Evolutionary conservation across 1,140 invertebrate genomes (phyloP).

Genomic region (Procambarus clarkii): DNA sequence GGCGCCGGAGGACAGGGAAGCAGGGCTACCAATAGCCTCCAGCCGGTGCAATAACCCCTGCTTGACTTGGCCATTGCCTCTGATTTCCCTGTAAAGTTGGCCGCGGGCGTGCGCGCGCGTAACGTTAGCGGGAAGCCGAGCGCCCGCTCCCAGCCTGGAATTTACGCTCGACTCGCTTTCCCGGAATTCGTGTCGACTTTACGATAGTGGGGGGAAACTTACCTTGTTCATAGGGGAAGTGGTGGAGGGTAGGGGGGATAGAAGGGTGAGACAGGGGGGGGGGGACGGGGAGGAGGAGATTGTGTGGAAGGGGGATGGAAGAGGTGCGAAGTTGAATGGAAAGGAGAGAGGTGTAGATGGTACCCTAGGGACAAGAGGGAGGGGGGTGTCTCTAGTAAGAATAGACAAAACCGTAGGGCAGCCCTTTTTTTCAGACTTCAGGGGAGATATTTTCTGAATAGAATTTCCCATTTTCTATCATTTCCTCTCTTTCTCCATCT

Average conservation of each 20-base stretch:
- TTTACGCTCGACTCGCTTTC: too few relatives aligned
- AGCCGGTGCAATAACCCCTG: too few relatives aligned
- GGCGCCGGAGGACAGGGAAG: too few relatives aligned
- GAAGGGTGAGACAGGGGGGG: neutral
- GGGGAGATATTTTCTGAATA: too few relatives aligned
- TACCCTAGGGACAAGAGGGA: neutral
- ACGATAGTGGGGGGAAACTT: neutral
- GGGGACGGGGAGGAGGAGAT: neutral
- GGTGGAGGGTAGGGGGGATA: neutral
- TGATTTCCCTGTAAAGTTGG: neutral
- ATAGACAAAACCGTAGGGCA: too few relatives aligned
- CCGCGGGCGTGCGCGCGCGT: neutral
- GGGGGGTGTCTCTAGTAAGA: neutral
- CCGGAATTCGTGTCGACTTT: neutral
- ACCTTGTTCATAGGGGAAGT: neutral
- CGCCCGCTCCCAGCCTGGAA: too few relatives aligned
- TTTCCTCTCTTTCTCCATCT: too few relatives aligned
- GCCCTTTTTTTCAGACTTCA: neutral
- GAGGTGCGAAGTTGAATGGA: neutral
- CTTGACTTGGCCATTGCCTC: too few relatives aligned
- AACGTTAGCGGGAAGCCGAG: neutral
- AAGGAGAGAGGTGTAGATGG: neutral
- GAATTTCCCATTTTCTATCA: too few relatives aligned
- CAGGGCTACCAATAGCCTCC: too few relatives aligned
- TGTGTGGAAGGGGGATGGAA: neutral